Conservation (phyloP, 2,797 vertebrate genomes). For the Uromys caudimaculatus region DNA sequence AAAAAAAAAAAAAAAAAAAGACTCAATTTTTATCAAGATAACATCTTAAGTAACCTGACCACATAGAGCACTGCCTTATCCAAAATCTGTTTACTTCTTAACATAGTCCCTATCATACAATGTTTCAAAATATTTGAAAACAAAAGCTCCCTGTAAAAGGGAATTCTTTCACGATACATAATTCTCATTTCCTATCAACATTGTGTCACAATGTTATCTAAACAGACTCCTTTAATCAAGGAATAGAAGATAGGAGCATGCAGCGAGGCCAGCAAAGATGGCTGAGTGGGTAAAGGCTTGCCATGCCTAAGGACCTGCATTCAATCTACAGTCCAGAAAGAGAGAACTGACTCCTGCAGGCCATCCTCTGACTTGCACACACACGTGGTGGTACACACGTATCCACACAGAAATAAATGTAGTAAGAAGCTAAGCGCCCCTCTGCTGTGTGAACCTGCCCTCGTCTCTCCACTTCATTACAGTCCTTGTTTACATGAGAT, state of each 20-base stretch:
- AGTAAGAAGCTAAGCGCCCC: not conserved
- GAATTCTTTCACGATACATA: conserved; percentile 29
- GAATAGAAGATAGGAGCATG: not conserved
- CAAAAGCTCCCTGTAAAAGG: conserved; percentile 24
- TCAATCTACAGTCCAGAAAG: not conserved
- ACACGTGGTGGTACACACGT: not conserved
- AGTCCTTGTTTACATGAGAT: conserved; percentile 44
- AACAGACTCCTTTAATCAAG: not conserved
- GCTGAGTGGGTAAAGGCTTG: not conserved
- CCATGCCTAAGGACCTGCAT: not conserved
- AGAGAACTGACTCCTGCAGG: not conserved
- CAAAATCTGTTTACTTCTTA: conserved; percentile 57
- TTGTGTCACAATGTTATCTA: not conserved
- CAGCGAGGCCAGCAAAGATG: not conserved
- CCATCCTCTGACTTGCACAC: not conserved
- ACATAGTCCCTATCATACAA: not conserved
- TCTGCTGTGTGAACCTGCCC: not conserved
- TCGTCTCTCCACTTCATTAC: not conserved
- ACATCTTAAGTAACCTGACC: not conserved
- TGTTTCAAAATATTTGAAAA: conserved; percentile 62
- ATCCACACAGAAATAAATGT: not conserved
- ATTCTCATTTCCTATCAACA: conserved; percentile 19
- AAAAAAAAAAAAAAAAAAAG: too few relatives aligned
- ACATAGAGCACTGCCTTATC: not conserved
- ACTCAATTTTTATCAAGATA: not conserved